Evolutionary conservation across 2,113 vertebrate genomes (phyloP).

Genomic region (Capricornis sumatraensis): DNA sequence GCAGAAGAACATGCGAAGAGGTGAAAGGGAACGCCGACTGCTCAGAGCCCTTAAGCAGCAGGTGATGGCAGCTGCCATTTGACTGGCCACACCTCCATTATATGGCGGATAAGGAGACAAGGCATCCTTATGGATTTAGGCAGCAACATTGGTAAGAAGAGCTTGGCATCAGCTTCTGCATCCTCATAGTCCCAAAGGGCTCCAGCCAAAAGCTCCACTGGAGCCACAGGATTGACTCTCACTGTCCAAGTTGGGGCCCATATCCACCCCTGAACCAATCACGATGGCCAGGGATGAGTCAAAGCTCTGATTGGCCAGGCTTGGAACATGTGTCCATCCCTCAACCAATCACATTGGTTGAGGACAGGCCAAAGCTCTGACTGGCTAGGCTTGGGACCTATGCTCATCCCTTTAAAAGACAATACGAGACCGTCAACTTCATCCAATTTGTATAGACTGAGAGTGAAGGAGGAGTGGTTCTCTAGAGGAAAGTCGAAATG

Average conservation of each 20-base stretch:
- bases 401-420: neutral
- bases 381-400: neutral
- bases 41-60: neutral
- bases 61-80: neutral
- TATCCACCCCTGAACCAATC: neutral
- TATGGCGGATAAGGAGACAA: neutral
- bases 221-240: neutral
- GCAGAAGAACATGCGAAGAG: neutral
- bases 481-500: neutral
- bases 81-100: neutral
- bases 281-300: neutral
- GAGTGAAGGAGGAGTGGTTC: neutral
- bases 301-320: neutral
- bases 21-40: neutral
- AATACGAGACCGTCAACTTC: accelerated
- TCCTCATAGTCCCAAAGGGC: accelerated
- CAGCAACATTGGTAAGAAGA: neutral
- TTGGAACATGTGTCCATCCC: neutral
- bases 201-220: too few relatives aligned
- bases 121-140: accelerated
- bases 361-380: neutral
- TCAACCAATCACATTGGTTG: neutral
- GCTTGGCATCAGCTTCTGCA: too few relatives aligned
- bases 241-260: neutral
- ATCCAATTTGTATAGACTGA: neutral